phyloP scores from a whole-genome alignment of 2,113 vertebrate species.

The Rafetus swinhoei region DNA sequence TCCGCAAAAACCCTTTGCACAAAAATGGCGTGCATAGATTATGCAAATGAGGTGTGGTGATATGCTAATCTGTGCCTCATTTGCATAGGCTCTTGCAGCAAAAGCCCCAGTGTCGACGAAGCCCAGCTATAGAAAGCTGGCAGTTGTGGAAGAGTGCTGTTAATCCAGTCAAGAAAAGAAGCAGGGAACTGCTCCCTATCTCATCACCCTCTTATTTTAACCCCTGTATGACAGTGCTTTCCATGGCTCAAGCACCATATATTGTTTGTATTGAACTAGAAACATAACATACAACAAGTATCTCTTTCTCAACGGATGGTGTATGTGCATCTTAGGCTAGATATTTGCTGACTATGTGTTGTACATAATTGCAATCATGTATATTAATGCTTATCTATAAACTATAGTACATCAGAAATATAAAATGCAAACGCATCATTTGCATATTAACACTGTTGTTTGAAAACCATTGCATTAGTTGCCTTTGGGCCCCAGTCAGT shows the following conservation, averaged over 20 bases:
- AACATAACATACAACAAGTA: slow-evolving; percentile 28
- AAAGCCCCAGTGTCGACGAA: too few relatives aligned
- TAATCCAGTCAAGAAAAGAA: slow-evolving; percentile 2
- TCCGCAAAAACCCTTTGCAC: too few relatives aligned
- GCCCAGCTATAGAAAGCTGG: background rate
- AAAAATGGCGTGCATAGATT: too few relatives aligned
- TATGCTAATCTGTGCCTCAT: too few relatives aligned
- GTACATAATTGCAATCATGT: background rate
- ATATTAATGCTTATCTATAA: background rate
- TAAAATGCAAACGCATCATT: background rate
- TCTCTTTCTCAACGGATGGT: slow-evolving; percentile 46
- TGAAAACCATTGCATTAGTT: background rate
- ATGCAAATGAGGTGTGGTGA: too few relatives aligned
- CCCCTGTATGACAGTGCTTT: slow-evolving; percentile 40
- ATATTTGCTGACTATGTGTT: background rate
- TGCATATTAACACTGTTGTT: background rate
- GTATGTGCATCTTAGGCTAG: slow-evolving; percentile 13
- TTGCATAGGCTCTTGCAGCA: too few relatives aligned
- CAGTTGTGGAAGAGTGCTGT: background rate
- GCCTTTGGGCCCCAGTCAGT: background rate
- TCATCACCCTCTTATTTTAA: slow-evolving; percentile 39
- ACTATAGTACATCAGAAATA: background rate
- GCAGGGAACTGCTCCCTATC: background rate
- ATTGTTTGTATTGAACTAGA: slow-evolving; percentile 56
- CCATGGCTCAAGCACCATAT: slow-evolving; percentile 55